Evolutionary conservation across 1,140 invertebrate genomes (phyloP).

Genomic region (Calephelis nemesis): DNA sequence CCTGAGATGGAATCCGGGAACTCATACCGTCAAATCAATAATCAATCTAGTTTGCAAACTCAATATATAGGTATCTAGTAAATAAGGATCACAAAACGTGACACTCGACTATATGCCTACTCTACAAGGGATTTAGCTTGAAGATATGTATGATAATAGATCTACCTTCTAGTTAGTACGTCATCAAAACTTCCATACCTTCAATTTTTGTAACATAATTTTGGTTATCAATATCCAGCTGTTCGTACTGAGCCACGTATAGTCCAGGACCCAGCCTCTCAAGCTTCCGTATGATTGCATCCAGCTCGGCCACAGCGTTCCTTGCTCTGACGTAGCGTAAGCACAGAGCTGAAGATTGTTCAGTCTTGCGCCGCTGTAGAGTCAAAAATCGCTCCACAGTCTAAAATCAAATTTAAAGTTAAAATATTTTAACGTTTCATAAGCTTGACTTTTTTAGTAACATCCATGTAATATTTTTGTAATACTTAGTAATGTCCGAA

Average conservation of each 20-base stretch:
- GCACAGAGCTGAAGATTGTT: conserved; percentile 56
- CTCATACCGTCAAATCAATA: too few species aligned
- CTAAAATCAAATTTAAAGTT: conserved; percentile 37
- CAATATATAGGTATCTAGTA: too few species aligned
- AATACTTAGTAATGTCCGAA: too few species aligned
- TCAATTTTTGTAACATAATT: conserved; percentile 68
- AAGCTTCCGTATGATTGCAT: conserved; percentile 54
- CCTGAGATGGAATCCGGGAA: too few species aligned
- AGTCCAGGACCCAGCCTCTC: conserved; percentile 66
- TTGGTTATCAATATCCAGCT: conserved; percentile 62
- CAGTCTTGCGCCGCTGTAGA: conserved; percentile 54
- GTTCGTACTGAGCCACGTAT: conserved; percentile 68
- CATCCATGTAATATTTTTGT: too few species aligned
- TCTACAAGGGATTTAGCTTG: too few species aligned
- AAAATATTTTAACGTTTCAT: conserved; percentile 2
- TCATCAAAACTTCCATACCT: conserved; percentile 42
- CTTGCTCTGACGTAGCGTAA: conserved; percentile 62
- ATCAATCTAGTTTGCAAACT: too few species aligned
- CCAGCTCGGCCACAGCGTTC: conserved; percentile 59
- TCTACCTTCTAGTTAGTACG: too few species aligned
- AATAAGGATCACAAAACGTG: too few species aligned
- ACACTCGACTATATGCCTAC: too few species aligned
- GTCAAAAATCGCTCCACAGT: conserved; percentile 56
- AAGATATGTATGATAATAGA: too few species aligned
- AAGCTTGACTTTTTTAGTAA: too few species aligned